These are phyloP conservation scores for Hypotaenidia okinawae DNA, from an alignment of 2,797 vertebrate species.

Conservation along the genomic window DNA sequence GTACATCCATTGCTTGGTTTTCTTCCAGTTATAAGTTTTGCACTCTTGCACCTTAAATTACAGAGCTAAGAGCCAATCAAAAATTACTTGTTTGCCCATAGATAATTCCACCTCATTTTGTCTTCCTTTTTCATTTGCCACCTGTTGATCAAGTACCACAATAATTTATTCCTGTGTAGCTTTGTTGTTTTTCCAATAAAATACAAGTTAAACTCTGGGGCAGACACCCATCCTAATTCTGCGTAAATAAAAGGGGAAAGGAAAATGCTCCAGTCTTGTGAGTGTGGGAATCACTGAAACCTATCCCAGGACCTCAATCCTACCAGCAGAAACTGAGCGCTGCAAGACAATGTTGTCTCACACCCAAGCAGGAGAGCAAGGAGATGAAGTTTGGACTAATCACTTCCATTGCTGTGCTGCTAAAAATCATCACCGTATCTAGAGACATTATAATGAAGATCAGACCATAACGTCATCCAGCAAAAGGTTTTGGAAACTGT, in stretches of 20 bases:
- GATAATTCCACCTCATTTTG: background rate
- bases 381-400: background rate
- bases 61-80: background rate
- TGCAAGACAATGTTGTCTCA: background rate
- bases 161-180: background rate
- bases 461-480: accelerated
- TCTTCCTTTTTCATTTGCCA: background rate
- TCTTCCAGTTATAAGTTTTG: background rate
- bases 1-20: background rate
- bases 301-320: background rate
- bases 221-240: background rate
- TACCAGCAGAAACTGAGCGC: background rate
- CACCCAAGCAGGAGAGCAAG: background rate
- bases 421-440: background rate
- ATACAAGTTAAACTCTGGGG: background rate
- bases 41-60: background rate
- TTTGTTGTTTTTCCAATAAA: background rate
- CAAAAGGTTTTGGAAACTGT: background rate
- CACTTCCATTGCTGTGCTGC: background rate
- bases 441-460: background rate
- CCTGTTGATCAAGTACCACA: background rate
- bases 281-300: background rate
- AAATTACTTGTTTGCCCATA: background rate
- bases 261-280: accelerated
- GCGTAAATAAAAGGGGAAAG: background rate